Base-by-base conservation (phyloP, 1,140 invertebrate genomes). In the Drosophila sechellia region DNA sequence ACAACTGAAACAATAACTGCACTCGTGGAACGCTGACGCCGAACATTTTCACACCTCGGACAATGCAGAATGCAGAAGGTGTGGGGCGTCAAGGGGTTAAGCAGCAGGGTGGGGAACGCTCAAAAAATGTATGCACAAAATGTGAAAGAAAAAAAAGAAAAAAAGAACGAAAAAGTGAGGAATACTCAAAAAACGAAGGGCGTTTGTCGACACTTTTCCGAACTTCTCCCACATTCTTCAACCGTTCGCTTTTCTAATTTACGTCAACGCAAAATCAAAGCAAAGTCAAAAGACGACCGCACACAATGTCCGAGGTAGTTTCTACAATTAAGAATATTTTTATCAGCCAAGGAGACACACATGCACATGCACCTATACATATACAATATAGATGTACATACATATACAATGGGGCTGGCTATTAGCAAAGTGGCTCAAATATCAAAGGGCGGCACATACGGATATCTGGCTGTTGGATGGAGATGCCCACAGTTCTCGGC, bases 351-450 rank as follows among this genome's bases (percentile, higher is more conserved):
- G 72, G 25, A 20, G 43, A 49, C 53, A 5, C 5, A 12, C 20
- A 25, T 4, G 6, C 27, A 2, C 13, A 22, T 11, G 6, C 27
- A 2, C 5, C 13, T 11, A n/a, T 12, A 56, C n/a, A 37, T 40
- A 22, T n/a, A 31, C n/a, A n/a, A n/a, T n/a, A n/a, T n/a, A n/a
- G n/a, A n/a, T n/a, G n/a, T 15, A 27, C 4, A 1, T 40, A n/a
- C 10, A 4, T 31, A 2, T 2, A 5, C 12, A 5, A 8, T 4
- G 15, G 43, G 20, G 48, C 58, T 52, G 58, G 83, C 83, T 87
- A 87, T 87, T 87, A 89, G 83, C 79, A 89, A 73, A 89, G 65
- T 72, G 79, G 73, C 83, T 87, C 83, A 83, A 87, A 87, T 87
- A 87, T 87, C 83, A 87, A 87, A 87, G 84, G 66, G 60, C 78